These are phyloP conservation scores for Euclidia mi DNA, from an alignment of 2,888 invertebrate genomes.

Conservation along the genomic window DNA sequence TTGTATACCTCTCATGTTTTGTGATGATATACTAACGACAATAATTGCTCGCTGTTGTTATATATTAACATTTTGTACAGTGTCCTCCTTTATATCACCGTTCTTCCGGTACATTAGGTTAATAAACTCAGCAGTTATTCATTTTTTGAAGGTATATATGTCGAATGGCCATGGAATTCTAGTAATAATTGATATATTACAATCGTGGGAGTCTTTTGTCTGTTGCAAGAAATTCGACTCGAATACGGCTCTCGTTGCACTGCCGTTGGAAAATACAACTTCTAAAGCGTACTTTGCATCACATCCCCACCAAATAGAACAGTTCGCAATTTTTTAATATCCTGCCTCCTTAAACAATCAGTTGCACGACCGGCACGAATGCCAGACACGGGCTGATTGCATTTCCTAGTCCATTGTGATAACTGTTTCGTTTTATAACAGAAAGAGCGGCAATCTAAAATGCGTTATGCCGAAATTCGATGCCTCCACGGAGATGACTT, in stretches of 20 bases:
- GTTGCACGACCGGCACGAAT: conserved; percentile 23
- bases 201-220: conserved; percentile 22
- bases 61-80: conserved; percentile 4
- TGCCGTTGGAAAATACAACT: conserved; percentile 1
- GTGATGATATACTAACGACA: conserved; percentile 18
- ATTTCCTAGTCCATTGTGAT: conserved; percentile 11
- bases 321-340: conserved; percentile 35
- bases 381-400: conserved; percentile 10
- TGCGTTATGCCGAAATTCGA: neutral
- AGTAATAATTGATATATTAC: neutral
- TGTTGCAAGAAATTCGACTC: neutral
- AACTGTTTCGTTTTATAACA: neutral
- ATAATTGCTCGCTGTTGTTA: conserved; percentile 2
- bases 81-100: neutral
- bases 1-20: conserved; percentile 3
- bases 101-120: conserved; percentile 21
- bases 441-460: conserved; percentile 2
- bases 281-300: conserved; percentile 8
- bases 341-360: conserved; percentile 20
- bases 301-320: conserved; percentile 12
- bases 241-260: conserved; percentile 6
- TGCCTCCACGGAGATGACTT: conserved; percentile 8
- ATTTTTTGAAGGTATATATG: neutral
- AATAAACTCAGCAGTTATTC: neutral
- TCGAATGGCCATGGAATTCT: neutral